Evolutionary conservation across 2,113 vertebrate species (phyloP), one percentile per base, ranked within the genome.

Genomic region (Brachyhypopomus gauderio): DNA sequence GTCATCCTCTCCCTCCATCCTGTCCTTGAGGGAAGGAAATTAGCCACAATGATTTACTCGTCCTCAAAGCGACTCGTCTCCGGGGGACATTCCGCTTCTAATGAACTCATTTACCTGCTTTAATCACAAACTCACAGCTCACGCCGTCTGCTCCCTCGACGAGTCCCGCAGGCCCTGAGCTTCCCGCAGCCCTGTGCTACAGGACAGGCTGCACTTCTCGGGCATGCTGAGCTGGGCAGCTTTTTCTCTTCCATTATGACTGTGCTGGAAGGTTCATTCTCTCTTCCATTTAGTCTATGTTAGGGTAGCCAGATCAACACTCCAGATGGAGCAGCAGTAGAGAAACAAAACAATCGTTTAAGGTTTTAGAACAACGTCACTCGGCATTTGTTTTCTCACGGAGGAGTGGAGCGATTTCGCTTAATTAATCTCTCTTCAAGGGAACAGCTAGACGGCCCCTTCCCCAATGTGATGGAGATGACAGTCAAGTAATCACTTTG

Each of bases 101-200:
- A 88, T 81, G 75, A 81, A 85, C 85, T 87, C 58, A 80, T 87
- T 87, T 84, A 83, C 82, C 82, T 75, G 77, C 70, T 87, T 86
- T 87, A 85, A 87, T 87, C 82, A 87, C 79, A 79, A 84, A 80
- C 83, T 87, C 82, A 84, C 82, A 84, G 82, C 84, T 78, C 80
- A 80, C 80, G 71, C 64, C 66, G 34, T 14, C 22, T n/a, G 60
- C 62, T 83, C 84, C 84, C 77, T 48, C 17, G 77, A 78, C 63
- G 19, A 58, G 70, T 58, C 48, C 72, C 45, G 72, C 72, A 78
- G 78, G 78, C 82, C 34, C 67, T 27, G 7, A 45, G 22, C 60
- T 16, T 62, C 71, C 74, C 19, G 6, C 58, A n/a, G 4, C n/a
- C 58, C n/a, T n/a, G 5, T 22, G 20, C 14, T 60, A 19, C 3